These are phyloP conservation scores for Amphiprion percula DNA, from an alignment of 2,113 vertebrate genomes.

Conservation along the genomic window DNA sequence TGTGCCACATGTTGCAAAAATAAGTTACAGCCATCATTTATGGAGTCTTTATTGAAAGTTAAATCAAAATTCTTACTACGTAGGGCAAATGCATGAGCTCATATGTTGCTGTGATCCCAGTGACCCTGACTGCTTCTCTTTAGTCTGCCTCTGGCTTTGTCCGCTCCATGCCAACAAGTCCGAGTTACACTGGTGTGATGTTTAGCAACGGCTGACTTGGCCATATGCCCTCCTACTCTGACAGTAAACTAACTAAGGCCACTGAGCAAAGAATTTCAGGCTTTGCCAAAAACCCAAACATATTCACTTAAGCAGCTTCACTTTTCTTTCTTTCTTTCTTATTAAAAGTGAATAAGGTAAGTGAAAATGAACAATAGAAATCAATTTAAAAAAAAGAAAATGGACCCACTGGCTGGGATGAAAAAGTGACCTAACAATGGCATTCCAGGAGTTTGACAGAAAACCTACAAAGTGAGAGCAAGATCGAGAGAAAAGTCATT, in stretches of 20 bases:
- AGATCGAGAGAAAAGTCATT: constrained; percentile 57
- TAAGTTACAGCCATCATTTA: neutral
- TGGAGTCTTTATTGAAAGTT: neutral
- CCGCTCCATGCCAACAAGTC: constrained; percentile 7
- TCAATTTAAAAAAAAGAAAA: neutral
- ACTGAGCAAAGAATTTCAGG: constrained; percentile 23
- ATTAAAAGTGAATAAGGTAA: constrained; percentile 2
- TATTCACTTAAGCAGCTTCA: constrained; percentile 2
- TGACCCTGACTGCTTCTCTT: constrained; percentile 15
- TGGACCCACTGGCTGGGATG: constrained; percentile 12
- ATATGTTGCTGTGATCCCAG: neutral
- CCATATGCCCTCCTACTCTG: constrained; percentile 6
- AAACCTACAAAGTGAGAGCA: constrained; percentile 28
- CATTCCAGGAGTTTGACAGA: constrained; percentile 40
- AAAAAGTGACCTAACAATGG: constrained; percentile 20
- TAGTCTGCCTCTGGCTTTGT: constrained; percentile 16
- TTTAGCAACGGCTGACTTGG: constrained; percentile 43
- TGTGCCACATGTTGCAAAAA: neutral
- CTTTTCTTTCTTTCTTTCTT: constrained; percentile 16
- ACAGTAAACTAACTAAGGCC: constrained; percentile 25
- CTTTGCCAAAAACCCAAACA: constrained; percentile 19
- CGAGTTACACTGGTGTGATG: constrained; percentile 29
- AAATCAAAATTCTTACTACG: too few species aligned
- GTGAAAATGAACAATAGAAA: constrained; percentile 28
- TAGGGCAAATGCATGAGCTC: neutral